phyloP scores from a whole-genome alignment of 2,113 vertebrate genomes.

The Calypte anna region DNA sequence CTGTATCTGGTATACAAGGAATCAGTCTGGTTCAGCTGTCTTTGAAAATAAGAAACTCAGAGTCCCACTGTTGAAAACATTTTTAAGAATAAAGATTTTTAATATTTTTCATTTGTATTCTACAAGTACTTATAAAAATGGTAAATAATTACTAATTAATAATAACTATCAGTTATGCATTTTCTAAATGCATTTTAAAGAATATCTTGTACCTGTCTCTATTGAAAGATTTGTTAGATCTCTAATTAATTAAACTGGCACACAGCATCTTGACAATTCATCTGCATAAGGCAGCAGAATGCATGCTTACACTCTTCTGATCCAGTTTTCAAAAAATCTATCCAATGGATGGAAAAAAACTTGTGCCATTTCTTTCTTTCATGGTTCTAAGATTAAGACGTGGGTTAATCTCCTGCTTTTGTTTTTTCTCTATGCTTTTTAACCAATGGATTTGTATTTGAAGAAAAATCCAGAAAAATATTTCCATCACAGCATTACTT shows the following conservation, averaged over 20 bases:
- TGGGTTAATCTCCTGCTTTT: not conserved
- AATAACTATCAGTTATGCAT: not conserved
- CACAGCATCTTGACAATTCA: not conserved
- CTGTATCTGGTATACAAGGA: not conserved
- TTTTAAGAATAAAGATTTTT: not conserved
- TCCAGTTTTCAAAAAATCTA: not conserved
- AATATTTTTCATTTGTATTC: not conserved
- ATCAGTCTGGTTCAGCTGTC: not conserved
- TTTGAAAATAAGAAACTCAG: conserved; percentile 10
- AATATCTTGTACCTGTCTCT: not conserved
- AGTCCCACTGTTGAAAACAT: not conserved
- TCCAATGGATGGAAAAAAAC: not conserved
- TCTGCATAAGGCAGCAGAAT: not conserved
- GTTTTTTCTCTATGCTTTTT: not conserved
- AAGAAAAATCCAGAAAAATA: not conserved
- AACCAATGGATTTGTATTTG: not conserved
- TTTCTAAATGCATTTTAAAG: not conserved
- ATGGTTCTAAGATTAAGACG: not conserved
- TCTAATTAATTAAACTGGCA: not conserved
- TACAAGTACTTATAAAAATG: not conserved
- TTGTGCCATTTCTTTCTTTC: not conserved
- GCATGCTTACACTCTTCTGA: not conserved
- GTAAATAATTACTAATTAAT: not conserved
- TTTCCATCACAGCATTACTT: not conserved
- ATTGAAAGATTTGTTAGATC: not conserved